Percentiles rank a stretch among this genome's conserved stretches.
These are phyloP conservation scores for Cyaniris semiargus DNA, from an alignment of 2,888 invertebrate species.

Conservation along the genomic window DNA sequence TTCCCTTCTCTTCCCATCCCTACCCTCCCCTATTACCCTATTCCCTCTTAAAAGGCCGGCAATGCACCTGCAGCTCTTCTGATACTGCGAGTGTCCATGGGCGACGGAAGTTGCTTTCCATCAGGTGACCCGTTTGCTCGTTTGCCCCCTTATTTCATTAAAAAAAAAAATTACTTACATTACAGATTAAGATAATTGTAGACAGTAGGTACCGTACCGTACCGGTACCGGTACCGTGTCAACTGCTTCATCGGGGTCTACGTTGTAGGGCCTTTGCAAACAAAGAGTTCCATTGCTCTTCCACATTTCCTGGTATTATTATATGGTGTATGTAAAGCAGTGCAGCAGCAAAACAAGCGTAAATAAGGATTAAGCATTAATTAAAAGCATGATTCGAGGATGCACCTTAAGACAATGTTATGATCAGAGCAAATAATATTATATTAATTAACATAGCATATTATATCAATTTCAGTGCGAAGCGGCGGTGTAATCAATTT, in stretches of 20 bases:
- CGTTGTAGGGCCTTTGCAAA: not conserved
- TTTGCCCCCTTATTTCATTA: too few species aligned
- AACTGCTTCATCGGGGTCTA: not conserved
- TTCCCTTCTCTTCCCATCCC: too few species aligned
- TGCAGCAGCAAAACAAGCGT: not conserved
- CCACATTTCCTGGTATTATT: not conserved
- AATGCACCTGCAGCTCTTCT: too few species aligned
- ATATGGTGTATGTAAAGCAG: not conserved
- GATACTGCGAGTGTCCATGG: too few species aligned
- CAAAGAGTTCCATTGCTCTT: not conserved
- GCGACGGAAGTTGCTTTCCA: too few species aligned
- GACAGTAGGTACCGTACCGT: not conserved
- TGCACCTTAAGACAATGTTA: not conserved
- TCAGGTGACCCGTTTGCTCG: too few species aligned
- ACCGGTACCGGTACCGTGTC: not conserved
- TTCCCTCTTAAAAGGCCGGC: too few species aligned
- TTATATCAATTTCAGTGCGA: constrained; percentile 56
- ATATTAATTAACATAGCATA: not conserved
- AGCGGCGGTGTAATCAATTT: constrained; percentile 67
- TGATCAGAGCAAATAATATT: not conserved
- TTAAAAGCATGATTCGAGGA: not conserved
- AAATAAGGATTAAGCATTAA: not conserved
- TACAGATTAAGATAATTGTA: not conserved
- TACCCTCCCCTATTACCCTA: too few species aligned
- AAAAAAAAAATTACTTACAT: too few species aligned